Evolutionary conservation across 2,888 invertebrate species (phyloP).

Genomic region (Nyleta sp.): DNA sequence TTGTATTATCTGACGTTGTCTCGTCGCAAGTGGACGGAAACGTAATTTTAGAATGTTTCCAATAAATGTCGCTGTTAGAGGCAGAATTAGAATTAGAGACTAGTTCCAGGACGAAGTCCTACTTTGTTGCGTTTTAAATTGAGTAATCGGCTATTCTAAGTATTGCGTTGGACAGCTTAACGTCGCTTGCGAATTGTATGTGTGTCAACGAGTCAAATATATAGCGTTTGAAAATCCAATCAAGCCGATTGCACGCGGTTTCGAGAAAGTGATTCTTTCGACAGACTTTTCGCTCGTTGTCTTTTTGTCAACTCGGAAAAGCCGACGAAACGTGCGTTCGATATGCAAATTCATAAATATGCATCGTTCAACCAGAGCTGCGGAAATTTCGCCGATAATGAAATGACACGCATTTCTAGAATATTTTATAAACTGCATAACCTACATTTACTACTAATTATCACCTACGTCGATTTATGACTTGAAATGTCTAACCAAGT

Average conservation of each 20-base stretch:
- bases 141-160: constrained; percentile 21
- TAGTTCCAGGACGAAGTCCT: constrained; percentile 3
- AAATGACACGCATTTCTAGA: not conserved
- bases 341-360: constrained; percentile 15
- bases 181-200: not conserved
- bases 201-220: not conserved
- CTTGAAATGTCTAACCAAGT: too few species aligned
- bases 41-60: constrained; percentile 4
- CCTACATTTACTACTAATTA: not conserved
- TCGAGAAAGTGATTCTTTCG: too few species aligned
- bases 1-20: too few species aligned
- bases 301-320: too few species aligned
- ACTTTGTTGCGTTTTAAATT: constrained; percentile 18
- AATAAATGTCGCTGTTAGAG: not conserved
- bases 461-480: too few species aligned
- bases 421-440: constrained; percentile 4
- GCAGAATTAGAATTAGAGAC: not conserved
- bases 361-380: constrained; percentile 1
- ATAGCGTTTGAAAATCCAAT: not conserved
- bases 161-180: constrained; percentile 1
- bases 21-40: too few species aligned
- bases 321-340: too few species aligned
- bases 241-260: too few species aligned
- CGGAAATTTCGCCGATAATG: constrained; percentile 9
- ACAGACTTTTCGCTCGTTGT: too few species aligned